A percentile compares a stretch with the other conserved stretches of the same genome.
phyloP scores from a whole-genome alignment of 2,888 invertebrate genomes.

The Abrostola triplasia region DNA sequence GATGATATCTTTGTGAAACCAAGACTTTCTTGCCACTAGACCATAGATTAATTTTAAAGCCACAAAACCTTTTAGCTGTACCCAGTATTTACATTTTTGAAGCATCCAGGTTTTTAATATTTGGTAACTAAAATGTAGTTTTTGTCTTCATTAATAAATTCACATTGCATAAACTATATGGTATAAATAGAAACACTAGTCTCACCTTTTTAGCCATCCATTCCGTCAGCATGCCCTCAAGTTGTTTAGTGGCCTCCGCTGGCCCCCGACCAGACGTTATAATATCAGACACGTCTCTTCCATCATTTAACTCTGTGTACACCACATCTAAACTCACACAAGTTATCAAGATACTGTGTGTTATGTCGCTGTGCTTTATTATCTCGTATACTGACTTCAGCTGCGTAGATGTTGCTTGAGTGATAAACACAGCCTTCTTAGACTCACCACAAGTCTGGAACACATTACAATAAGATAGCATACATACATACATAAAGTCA shows the following conservation, averaged over 20 bases:
- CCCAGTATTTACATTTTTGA: too few relatives aligned
- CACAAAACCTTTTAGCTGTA: too few relatives aligned
- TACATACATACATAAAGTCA: too few relatives aligned
- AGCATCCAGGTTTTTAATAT: too few relatives aligned
- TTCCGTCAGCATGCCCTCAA: slow-evolving; percentile 72
- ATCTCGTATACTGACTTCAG: slow-evolving; percentile 88
- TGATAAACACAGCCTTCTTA: slow-evolving; percentile 87
- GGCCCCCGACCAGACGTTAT: slow-evolving; percentile 72
- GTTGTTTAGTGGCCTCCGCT: slow-evolving; percentile 71
- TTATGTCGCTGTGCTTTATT: slow-evolving; percentile 88
- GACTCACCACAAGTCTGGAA: slow-evolving; percentile 74
- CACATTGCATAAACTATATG: too few relatives aligned
- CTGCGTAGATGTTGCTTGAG: slow-evolving; percentile 86
- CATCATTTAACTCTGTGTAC: slow-evolving; percentile 79
- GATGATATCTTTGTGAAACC: too few relatives aligned
- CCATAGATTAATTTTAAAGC: too few relatives aligned
- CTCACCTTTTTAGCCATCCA: slow-evolving; percentile 90
- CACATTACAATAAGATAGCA: neutral
- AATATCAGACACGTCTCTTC: slow-evolving; percentile 75
- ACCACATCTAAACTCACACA: slow-evolving; percentile 88
- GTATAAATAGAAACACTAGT: neutral
- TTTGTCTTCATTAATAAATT: too few relatives aligned
- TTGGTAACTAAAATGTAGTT: too few relatives aligned
- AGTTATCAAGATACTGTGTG: slow-evolving; percentile 89
- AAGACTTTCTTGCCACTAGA: too few relatives aligned